Evolutionary conservation across 2,888 invertebrate genomes (phyloP).

Genomic region (Agrotis exclamationis): DNA sequence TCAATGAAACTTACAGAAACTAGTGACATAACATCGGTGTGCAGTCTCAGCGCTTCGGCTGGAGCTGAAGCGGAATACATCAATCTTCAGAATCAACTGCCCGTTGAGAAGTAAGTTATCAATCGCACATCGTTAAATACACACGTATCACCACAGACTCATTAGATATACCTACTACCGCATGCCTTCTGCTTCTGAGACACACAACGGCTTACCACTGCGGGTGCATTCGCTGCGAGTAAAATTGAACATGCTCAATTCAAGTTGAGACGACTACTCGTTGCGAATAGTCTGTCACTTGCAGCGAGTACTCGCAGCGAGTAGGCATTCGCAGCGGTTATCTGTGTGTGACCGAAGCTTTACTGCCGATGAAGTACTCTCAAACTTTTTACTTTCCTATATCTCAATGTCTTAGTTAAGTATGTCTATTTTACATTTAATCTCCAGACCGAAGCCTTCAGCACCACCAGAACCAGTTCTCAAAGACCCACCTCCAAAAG

Average conservation of each 20-base stretch:
- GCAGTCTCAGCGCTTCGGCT: slow-evolving; percentile 93
- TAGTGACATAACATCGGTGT: slow-evolving; percentile 94
- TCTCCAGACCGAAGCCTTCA: slow-evolving; percentile 79
- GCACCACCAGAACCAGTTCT: slow-evolving; percentile 81
- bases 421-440: neutral
- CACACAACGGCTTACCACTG: too few species aligned
- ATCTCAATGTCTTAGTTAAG: neutral
- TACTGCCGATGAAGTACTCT: neutral
- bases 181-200: too few species aligned
- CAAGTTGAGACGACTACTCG: too few species aligned
- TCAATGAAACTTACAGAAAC: slow-evolving; percentile 88
- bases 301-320: too few species aligned
- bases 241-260: too few species aligned
- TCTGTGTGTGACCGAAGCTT: too few species aligned
- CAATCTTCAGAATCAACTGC: slow-evolving; percentile 78
- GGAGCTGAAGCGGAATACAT: slow-evolving; percentile 90
- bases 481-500: slow-evolving; percentile 80
- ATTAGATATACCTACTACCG: too few species aligned
- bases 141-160: too few species aligned
- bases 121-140: too few species aligned
- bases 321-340: too few species aligned
- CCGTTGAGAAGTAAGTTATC: slow-evolving; percentile 75
- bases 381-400: neutral
- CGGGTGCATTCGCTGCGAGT: too few species aligned
- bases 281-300: too few species aligned